Evolutionary conservation across 2,113 vertebrate genomes (phyloP).

Genomic region (Danio rerio): DNA sequence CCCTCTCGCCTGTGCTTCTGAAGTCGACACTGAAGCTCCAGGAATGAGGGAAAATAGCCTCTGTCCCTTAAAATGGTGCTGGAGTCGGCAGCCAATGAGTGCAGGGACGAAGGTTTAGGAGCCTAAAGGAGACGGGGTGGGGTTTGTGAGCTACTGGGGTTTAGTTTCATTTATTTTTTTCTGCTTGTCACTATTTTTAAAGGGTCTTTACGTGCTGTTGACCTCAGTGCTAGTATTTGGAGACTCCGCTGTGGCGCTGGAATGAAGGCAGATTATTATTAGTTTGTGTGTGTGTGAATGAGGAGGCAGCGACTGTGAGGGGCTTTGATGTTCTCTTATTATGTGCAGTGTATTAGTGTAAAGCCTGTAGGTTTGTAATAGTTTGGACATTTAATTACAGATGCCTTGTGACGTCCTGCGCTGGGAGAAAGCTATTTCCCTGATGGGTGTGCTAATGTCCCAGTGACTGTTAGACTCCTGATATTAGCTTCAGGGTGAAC

Average conservation of each 20-base stretch:
- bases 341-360: slow-evolving; percentile 12
- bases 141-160: slow-evolving; percentile 50
- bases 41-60: slow-evolving; percentile 61
- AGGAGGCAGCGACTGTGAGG: not conserved
- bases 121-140: slow-evolving; percentile 44
- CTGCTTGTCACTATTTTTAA: slow-evolving; percentile 73
- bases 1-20: slow-evolving; percentile 72
- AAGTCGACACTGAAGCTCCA: slow-evolving; percentile 70
- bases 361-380: not conserved
- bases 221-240: slow-evolving; percentile 68
- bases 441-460: not conserved
- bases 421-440: not conserved
- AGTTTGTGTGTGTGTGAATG: slow-evolving; percentile 16
- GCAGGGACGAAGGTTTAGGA: slow-evolving; percentile 29
- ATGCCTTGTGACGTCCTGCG: not conserved
- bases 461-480: not conserved
- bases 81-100: slow-evolving; percentile 52
- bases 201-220: slow-evolving; percentile 55
- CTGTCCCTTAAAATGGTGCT: slow-evolving; percentile 69
- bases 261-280: slow-evolving; percentile 66
- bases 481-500: no score
- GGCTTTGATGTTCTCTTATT: slow-evolving; percentile 33
- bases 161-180: slow-evolving; percentile 50
- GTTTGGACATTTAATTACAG: not conserved
- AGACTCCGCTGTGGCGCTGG: slow-evolving; percentile 57